phyloP scores from a whole-genome alignment of 2,888 invertebrate species.

The Ochlodes sylvanus region DNA sequence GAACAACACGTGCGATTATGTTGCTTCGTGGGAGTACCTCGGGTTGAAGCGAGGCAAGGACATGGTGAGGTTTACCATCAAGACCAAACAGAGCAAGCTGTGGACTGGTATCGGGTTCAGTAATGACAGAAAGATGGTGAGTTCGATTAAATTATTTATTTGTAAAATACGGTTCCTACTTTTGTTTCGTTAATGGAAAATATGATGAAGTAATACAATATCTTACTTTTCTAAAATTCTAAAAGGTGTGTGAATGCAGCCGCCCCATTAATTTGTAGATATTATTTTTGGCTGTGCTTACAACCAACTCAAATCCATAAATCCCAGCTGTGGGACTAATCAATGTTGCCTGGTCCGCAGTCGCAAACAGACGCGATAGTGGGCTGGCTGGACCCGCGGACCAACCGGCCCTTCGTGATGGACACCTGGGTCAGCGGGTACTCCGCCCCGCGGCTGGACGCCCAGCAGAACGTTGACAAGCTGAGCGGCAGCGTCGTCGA shows the following conservation, averaged over 20 bases:
- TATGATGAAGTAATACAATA: too few species aligned
- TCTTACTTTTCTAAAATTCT: too few species aligned
- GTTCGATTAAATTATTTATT: not conserved
- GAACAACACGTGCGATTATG: conserved; percentile 90
- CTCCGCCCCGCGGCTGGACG: conserved; percentile 89
- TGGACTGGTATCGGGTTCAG: conserved; percentile 98
- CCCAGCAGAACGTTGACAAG: conserved; percentile 89
- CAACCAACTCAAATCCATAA: too few species aligned
- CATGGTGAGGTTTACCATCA: conserved; percentile 91
- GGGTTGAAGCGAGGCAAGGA: conserved; percentile 87
- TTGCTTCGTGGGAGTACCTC: conserved; percentile 91
- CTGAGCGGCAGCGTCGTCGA: conserved; percentile 89
- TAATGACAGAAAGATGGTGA: conserved; percentile 92
- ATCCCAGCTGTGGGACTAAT: too few species aligned
- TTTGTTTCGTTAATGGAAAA: too few species aligned
- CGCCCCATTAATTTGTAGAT: too few species aligned
- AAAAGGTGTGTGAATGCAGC: too few species aligned
- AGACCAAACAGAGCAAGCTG: conserved; percentile 89
- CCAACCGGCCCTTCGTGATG: conserved; percentile 92
- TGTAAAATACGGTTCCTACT: not conserved
- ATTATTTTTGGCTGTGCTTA: too few species aligned
- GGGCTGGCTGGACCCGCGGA: conserved; percentile 93
- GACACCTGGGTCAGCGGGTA: conserved; percentile 95
- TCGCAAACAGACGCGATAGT: conserved; percentile 94
- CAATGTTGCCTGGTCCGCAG: conserved; percentile 61